A percentile compares a stretch with the other conserved stretches of the same genome.
phyloP scores from a whole-genome alignment of 2,113 vertebrate species.

The Pluvianellus socialis region DNA sequence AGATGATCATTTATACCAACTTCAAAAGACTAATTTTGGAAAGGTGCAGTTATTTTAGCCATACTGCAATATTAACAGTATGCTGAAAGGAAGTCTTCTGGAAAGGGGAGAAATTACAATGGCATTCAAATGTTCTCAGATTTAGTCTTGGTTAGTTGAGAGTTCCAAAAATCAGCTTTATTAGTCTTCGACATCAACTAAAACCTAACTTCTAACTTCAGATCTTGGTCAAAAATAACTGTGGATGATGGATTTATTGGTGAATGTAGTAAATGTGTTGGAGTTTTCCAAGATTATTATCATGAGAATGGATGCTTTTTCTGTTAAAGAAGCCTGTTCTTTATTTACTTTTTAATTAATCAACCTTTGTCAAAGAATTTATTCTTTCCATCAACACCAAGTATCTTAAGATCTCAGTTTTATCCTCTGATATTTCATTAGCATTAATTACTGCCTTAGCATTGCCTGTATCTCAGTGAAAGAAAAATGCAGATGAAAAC shows the following conservation, averaged over 20 bases:
- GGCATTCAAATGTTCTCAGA: background rate
- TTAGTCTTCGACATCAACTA: background rate
- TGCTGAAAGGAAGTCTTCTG: background rate
- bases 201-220: slow-evolving; percentile 25
- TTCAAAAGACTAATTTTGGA: background rate
- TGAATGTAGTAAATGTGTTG: background rate
- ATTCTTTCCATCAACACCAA: background rate
- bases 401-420: background rate
- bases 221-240: background rate
- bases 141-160: background rate
- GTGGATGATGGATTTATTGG: background rate
- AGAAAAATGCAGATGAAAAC: background rate
- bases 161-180: background rate
- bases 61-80: background rate
- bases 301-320: background rate
- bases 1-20: background rate
- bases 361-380: background rate
- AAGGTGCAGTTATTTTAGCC: slow-evolving; percentile 16
- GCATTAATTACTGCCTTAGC: background rate
- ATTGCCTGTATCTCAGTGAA: background rate
- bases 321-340: background rate
- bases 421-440: background rate
- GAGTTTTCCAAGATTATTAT: background rate
- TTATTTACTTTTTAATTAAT: slow-evolving; percentile 2
- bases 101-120: background rate